Base-by-base conservation (phyloP, 1,140 invertebrate species). In the Xylocopa sonorina region DNA sequence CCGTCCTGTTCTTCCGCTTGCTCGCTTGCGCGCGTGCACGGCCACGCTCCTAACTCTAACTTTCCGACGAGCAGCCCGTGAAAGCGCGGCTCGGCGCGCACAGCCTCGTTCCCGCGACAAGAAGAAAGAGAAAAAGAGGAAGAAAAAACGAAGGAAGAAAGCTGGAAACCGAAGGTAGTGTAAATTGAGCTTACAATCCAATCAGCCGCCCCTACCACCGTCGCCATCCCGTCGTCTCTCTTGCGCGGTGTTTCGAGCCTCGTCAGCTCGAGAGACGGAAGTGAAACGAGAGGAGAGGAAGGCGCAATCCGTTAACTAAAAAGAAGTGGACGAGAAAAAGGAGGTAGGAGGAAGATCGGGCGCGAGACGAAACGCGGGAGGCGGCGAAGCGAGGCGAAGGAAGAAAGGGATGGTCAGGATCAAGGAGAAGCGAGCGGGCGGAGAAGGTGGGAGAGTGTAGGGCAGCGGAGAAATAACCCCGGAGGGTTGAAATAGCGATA, bases 141-240 rank as follows among this genome's bases (percentile, higher is more conserved):
- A n/a, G n/a, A n/a, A n/a, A n/a, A n/a, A n/a, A n/a, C n/a, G n/a
- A 43, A 72, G 58, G 68, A 53, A 64, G 29, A 60, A 58, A 62
- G n/a, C 51, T 53, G 34, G 60, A 82, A 79, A 75, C 85, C 82
- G 85, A 89, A 89, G 84, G 83, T 84, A 87, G 85, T 88, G 88
- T 88, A 91, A 91, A 91, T 91, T 89, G 90, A 91, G 90, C 90
- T 91, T 88, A 88, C 90, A 91, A 91, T 91, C 89, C 89, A 91
- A 91, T 91, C 90, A 91, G 86, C 81, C 80, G 58, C 80, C 72
- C 69, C 83, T 78, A 64, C 78, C 73, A 60, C n/a, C 71, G 66
- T 64, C 79, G 57, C 32, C 27, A n/a, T n/a, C n/a, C 51, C 4
- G 12, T 67, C 55, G 38, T 5, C 50, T 55, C 63, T 82, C 62